phyloP scores from a whole-genome alignment of 2,797 vertebrate species.

The Rhincodon typus region DNA sequence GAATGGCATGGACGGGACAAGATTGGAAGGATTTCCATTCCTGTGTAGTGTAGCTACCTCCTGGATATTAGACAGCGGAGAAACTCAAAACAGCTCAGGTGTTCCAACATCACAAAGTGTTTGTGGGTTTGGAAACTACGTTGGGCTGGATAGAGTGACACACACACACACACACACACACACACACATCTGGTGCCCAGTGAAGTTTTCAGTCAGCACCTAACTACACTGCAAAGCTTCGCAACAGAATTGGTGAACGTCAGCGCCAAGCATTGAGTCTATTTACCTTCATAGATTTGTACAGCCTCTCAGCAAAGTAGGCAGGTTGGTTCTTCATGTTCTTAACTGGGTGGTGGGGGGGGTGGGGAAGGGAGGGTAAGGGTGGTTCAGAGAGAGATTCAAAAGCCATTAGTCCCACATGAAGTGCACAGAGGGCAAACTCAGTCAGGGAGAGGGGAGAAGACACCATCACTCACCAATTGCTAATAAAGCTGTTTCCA shows the following conservation, averaged over 20 bases:
- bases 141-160: no score
- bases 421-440: background rate
- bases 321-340: constrained; percentile 63
- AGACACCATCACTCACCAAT: constrained; percentile 65
- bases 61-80: background rate
- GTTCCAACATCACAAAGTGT: background rate
- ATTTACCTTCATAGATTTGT: constrained; percentile 97
- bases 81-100: background rate
- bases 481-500: constrained; percentile 82
- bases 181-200: background rate
- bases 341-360: background rate
- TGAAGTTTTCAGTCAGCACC: no score
- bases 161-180: no score
- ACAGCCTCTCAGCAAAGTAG: constrained; percentile 87
- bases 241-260: background rate
- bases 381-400: background rate
- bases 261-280: no score
- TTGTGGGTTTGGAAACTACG: background rate
- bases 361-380: no score
- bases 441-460: background rate
- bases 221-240: background rate
- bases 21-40: no score
- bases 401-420: background rate
- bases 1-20: no score
- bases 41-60: no score